Evolutionary conservation across 2,797 vertebrate species (phyloP).

Genomic region (Uromys caudimaculatus): DNA sequence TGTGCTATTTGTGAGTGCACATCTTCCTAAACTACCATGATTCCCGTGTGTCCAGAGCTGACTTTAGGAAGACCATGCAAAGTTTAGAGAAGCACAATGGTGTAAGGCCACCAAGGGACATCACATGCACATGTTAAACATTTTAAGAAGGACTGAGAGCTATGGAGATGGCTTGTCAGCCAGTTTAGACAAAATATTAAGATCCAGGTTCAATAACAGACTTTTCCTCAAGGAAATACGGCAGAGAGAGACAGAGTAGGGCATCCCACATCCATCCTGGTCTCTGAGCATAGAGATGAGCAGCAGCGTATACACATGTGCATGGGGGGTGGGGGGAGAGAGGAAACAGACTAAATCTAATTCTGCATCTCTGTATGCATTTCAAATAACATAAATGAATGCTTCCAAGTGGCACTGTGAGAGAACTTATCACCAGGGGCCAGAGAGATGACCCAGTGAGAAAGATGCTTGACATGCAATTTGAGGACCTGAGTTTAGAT

Average conservation of each 20-base stretch:
- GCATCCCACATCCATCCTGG: not conserved
- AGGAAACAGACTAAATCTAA: not conserved
- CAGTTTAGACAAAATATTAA: not conserved
- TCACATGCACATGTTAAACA: not conserved
- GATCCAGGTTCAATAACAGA: not conserved
- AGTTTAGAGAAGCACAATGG: not conserved
- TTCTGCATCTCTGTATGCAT: not conserved
- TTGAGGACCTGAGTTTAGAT: not conserved
- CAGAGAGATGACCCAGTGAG: not conserved
- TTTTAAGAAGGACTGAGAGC: not conserved
- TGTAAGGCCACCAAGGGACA: not conserved
- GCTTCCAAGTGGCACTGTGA: not conserved
- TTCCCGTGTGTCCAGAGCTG: slow-evolving; percentile 43
- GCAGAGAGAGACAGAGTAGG: not conserved
- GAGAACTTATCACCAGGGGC: not conserved
- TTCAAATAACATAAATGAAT: not conserved
- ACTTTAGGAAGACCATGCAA: not conserved
- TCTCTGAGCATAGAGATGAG: not conserved
- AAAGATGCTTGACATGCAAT: not conserved
- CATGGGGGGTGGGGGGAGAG: no score
- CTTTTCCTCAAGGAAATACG: not conserved
- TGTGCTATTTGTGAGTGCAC: slow-evolving; percentile 63
- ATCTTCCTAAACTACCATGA: slow-evolving; percentile 39
- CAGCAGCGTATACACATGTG: not conserved
- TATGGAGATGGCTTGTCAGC: not conserved